Conservation (phyloP, 2,113 vertebrate genomes). For the Indri indri region DNA sequence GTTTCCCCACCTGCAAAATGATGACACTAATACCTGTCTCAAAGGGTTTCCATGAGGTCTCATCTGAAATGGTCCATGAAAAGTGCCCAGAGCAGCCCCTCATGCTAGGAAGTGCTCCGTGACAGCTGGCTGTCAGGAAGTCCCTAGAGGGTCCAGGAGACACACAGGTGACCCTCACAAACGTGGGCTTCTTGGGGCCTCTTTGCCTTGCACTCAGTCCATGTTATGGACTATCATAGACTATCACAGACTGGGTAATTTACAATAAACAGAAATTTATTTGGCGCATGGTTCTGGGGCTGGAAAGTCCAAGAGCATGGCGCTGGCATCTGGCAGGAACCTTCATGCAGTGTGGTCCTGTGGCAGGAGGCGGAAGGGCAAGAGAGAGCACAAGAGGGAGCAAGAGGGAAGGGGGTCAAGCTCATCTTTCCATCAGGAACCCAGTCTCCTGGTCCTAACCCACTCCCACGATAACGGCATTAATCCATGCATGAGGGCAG, state of each 20-base stretch:
- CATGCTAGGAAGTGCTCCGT: neutral
- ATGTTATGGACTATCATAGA: neutral
- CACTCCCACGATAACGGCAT: neutral
- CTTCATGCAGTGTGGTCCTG: neutral
- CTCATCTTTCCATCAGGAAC: neutral
- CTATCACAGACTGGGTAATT: neutral
- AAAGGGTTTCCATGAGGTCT: neutral
- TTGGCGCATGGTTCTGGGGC: neutral
- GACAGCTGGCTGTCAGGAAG: neutral
- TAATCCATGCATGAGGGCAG: neutral
- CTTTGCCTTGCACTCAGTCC: neutral
- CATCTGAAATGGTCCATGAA: neutral
- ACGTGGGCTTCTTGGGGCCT: neutral
- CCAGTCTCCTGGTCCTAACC: neutral
- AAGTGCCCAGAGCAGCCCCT: neutral
- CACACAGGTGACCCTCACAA: neutral
- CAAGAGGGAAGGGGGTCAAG: neutral
- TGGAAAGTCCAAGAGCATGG: neutral
- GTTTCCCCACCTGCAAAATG: neutral
- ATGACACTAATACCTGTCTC: neutral
- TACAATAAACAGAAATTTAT: neutral
- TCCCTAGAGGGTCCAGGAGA: neutral
- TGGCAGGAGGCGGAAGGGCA: neutral
- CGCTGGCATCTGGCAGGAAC: neutral
- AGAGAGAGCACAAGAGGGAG: neutral